Evolutionary conservation across 2,113 vertebrate species (phyloP).

Genomic region (Phainopepla nitens): DNA sequence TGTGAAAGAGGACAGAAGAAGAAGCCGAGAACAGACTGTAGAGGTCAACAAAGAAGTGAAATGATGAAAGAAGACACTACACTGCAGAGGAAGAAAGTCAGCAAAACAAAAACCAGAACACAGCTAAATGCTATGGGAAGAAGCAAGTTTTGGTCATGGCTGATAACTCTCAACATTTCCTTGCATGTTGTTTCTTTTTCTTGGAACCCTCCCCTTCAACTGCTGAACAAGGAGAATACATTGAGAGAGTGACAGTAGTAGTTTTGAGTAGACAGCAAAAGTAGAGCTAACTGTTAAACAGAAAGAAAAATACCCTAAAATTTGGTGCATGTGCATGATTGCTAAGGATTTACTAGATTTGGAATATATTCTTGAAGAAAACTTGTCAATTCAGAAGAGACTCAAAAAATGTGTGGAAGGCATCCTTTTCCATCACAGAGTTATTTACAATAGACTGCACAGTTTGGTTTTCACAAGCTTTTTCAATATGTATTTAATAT

Average conservation of each 20-base stretch:
- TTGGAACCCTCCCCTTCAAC: not conserved
- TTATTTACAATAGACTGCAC: not conserved
- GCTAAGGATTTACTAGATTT: not conserved
- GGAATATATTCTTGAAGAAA: not conserved
- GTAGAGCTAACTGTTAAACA: not conserved
- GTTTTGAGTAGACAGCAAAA: not conserved
- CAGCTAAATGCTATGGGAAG: not conserved
- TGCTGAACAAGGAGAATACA: not conserved
- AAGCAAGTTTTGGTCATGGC: not conserved
- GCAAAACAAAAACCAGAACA: not conserved
- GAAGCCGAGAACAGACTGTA: not conserved
- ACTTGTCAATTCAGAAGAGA: not conserved
- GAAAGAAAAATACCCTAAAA: not conserved
- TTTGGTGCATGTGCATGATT: not conserved
- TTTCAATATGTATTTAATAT: not conserved
- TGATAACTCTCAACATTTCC: not conserved
- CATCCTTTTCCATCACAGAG: not conserved
- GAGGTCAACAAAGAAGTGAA: slow-evolving; percentile 4
- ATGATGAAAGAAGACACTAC: not conserved
- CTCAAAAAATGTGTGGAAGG: not conserved
- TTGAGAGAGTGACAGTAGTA: not conserved
- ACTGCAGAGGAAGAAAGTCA: not conserved
- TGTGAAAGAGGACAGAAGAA: not conserved
- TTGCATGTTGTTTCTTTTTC: not conserved
- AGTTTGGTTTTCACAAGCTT: not conserved